Evolutionary conservation across 1,140 invertebrate species (phyloP).

Genomic region (Heliconius congener): DNA sequence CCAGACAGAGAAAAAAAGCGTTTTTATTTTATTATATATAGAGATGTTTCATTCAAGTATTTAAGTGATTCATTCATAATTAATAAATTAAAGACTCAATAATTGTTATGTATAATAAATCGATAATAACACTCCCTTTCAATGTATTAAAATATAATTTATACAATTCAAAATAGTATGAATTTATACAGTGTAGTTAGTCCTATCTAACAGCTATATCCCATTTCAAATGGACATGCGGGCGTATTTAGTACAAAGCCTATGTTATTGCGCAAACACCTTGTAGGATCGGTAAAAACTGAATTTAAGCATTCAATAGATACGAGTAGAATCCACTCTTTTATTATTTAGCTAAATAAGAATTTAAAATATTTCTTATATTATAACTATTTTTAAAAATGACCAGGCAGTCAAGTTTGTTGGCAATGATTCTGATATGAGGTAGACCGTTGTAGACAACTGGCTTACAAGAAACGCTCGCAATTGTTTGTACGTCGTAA

Average conservation of each 20-base stretch:
- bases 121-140: too few relatives aligned
- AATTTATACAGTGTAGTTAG: too few relatives aligned
- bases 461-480: constrained; percentile 52
- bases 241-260: background rate
- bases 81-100: too few relatives aligned
- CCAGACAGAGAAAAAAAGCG: too few relatives aligned
- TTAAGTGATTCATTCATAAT: too few relatives aligned
- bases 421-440: constrained; percentile 21
- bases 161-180: too few relatives aligned
- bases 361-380: background rate
- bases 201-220: too few relatives aligned
- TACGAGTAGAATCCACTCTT: background rate
- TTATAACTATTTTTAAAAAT: constrained; percentile 13
- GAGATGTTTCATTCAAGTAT: too few relatives aligned
- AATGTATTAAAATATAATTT: too few relatives aligned
- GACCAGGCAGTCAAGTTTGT: background rate
- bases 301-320: background rate
- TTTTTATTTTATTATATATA: too few relatives aligned
- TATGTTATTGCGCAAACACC: background rate
- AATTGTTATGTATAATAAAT: too few relatives aligned
- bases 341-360: background rate
- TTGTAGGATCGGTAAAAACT: background rate
- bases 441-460: constrained; percentile 52
- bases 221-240: background rate
- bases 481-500: constrained; percentile 68